These are phyloP conservation scores for Planococcus citri DNA, from an alignment of 1,140 invertebrate genomes.

Conservation along the genomic window DNA sequence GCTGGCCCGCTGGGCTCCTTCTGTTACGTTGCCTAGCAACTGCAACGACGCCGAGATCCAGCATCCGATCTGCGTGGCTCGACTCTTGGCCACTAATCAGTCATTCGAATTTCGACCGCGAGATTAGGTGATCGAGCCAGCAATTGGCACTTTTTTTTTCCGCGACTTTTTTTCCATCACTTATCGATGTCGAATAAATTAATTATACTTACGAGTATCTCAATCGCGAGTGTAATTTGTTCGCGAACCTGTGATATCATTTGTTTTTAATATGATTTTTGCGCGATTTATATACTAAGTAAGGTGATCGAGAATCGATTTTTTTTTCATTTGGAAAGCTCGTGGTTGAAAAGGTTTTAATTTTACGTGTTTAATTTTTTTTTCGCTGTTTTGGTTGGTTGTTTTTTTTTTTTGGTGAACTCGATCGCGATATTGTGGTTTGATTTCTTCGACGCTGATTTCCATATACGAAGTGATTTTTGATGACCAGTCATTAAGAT, in stretches of 20 bases:
- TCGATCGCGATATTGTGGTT: too few relatives aligned
- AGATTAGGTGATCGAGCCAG: neutral
- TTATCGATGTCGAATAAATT: too few relatives aligned
- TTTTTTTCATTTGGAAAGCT: too few relatives aligned
- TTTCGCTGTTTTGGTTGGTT: too few relatives aligned
- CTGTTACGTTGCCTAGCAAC: constrained; percentile 6
- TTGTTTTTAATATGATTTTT: neutral
- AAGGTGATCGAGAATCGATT: too few relatives aligned
- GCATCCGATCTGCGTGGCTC: neutral
- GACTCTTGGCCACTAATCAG: neutral
- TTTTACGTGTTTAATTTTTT: too few relatives aligned
- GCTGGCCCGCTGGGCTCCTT: neutral
- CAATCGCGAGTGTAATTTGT: neutral
- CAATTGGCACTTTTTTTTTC: neutral
- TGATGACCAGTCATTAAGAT: constrained; percentile 10
- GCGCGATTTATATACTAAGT: too few relatives aligned
- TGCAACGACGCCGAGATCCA: neutral
- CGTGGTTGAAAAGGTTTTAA: too few relatives aligned
- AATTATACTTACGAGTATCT: neutral
- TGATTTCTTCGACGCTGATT: too few relatives aligned
- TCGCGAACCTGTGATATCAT: too few relatives aligned
- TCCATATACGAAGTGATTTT: neutral
- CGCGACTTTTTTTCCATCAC: neutral
- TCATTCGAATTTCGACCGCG: constrained; percentile 1
- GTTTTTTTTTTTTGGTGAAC: too few relatives aligned